Conservation (phyloP, 2,797 vertebrate species). For the Coregonus sp. region DNA sequence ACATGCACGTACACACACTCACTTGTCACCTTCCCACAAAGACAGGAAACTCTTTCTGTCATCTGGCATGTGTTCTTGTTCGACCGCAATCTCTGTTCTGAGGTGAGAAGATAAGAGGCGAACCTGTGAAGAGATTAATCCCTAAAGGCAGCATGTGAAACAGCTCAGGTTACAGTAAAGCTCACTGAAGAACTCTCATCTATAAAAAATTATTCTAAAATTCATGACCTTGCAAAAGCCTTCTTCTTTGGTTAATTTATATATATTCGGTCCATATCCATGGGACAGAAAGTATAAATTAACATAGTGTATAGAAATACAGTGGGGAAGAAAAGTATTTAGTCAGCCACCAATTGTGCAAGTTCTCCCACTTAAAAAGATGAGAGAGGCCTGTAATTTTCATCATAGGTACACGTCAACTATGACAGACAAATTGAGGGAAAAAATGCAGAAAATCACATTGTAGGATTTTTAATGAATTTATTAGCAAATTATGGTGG, state of each 20-base stretch:
- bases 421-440: too few relatives aligned
- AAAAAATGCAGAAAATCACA: too few relatives aligned
- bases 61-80: neutral
- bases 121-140: neutral
- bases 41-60: constrained; percentile 1
- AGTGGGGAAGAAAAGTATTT: too few relatives aligned
- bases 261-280: neutral
- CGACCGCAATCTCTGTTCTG: constrained; percentile 9
- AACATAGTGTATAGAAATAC: neutral
- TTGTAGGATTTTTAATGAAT: too few relatives aligned
- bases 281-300: neutral
- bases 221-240: neutral
- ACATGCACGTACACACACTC: constrained; percentile 5
- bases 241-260: neutral
- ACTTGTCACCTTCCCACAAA: neutral
- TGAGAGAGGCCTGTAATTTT: too few relatives aligned
- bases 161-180: neutral
- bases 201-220: too few relatives aligned
- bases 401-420: too few relatives aligned
- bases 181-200: neutral
- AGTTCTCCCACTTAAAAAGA: too few relatives aligned
- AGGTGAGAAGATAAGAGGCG: constrained; percentile 13
- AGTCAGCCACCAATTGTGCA: too few relatives aligned
- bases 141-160: neutral
- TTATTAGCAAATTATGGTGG: too few relatives aligned